Evolutionary conservation across 2,113 vertebrate genomes (phyloP).

Genomic region (Ptychochromis oligacanthus): DNA sequence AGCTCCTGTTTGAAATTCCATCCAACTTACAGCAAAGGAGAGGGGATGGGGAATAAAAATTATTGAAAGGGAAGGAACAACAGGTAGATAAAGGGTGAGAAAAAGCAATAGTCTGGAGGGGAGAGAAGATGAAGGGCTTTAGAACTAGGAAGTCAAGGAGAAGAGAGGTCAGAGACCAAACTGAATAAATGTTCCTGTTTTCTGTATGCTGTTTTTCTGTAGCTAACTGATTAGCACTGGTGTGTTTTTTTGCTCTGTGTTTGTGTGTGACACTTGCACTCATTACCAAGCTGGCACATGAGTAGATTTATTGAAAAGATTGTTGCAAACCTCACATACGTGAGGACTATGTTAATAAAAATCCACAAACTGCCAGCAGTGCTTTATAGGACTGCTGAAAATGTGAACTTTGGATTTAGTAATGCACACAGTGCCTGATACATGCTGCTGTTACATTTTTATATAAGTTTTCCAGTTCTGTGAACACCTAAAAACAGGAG

Average conservation of each 20-base stretch:
- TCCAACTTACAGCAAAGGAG: not conserved
- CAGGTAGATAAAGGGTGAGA: not conserved
- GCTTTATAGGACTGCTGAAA: not conserved
- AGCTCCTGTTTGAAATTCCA: conserved; percentile 41
- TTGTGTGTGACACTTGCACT: not conserved
- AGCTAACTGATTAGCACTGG: too few relatives aligned
- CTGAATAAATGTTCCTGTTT: not conserved
- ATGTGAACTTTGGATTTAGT: not conserved
- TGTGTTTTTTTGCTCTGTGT: not conserved
- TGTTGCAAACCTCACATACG: not conserved
- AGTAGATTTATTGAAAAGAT: not conserved
- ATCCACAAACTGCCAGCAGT: not conserved
- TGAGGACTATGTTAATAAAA: not conserved
- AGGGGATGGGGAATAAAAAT: not conserved
- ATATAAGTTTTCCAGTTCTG: not conserved
- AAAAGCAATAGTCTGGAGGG: not conserved
- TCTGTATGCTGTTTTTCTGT: not conserved
- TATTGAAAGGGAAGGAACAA: not conserved
- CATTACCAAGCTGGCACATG: not conserved
- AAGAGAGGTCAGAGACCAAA: not conserved
- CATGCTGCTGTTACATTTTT: not conserved
- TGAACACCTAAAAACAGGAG: not conserved
- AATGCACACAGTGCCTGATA: not conserved
- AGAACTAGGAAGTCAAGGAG: not conserved
- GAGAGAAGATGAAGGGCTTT: not conserved